Conservation (phyloP, 2,888 invertebrate species). For the Mimachlamys varia region DNA sequence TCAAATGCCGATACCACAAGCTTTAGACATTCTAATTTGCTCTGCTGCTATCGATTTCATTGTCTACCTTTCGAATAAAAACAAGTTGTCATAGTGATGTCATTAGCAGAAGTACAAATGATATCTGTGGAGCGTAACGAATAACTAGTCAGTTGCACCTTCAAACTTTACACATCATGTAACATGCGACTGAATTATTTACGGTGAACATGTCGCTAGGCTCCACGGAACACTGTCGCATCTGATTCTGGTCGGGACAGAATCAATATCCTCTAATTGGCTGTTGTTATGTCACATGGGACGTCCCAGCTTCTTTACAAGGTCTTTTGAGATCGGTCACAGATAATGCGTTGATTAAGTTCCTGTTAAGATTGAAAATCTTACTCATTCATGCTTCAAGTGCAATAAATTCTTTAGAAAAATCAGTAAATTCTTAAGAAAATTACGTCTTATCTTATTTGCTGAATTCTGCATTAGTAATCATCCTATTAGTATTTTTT, state of each 20-base stretch:
- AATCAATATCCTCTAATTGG: slow-evolving; percentile 12
- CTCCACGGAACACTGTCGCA: background rate
- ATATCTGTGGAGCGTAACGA: background rate
- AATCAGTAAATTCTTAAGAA: too few relatives aligned
- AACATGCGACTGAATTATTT: slow-evolving; percentile 1
- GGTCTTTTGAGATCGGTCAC: background rate
- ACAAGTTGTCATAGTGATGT: slow-evolving; percentile 31
- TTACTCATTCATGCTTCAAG: background rate
- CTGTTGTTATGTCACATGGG: slow-evolving; percentile 6
- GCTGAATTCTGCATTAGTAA: background rate
- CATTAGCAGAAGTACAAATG: background rate
- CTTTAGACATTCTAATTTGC: background rate
- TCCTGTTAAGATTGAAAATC: background rate
- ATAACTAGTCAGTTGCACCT: background rate
- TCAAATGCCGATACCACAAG: slow-evolving; percentile 2
- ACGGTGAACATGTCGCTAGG: background rate
- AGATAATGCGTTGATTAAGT: background rate
- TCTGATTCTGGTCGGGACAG: background rate
- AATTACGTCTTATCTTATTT: background rate
- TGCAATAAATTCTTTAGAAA: background rate
- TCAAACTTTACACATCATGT: slow-evolving; percentile 20
- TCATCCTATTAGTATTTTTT: background rate
- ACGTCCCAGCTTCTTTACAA: background rate
- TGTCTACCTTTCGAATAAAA: slow-evolving; percentile 16
- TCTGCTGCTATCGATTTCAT: background rate